Conservation (phyloP, 2,113 vertebrate genomes). For the Mobula birostris region DNA sequence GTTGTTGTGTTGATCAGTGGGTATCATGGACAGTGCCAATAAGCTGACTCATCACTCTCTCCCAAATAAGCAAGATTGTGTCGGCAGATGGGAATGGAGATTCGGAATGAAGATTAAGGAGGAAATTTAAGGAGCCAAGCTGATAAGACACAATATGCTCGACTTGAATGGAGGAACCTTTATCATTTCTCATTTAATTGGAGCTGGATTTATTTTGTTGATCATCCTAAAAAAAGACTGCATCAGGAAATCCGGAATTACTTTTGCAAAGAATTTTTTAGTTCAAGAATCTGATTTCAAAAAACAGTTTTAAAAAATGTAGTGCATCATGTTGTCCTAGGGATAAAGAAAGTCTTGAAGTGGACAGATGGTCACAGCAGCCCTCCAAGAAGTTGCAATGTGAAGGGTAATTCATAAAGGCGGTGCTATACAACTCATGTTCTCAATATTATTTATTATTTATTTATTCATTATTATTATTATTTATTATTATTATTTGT, state of each 20-base stretch:
- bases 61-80: not conserved
- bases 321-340: too few relatives aligned
- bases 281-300: conserved; percentile 1
- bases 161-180: not conserved
- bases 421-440: too few relatives aligned
- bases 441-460: too few relatives aligned
- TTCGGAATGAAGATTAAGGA: not conserved
- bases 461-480: too few relatives aligned
- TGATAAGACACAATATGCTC: conserved; percentile 2
- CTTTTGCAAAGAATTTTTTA: not conserved
- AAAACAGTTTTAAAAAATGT: not conserved
- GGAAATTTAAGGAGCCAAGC: not conserved
- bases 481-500: too few relatives aligned
- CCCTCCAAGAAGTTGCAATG: not conserved
- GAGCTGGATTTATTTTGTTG: not conserved
- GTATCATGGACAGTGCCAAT: not conserved
- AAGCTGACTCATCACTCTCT: not conserved
- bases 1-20: too few relatives aligned
- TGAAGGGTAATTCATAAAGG: not conserved
- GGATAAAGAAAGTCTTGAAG: not conserved
- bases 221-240: not conserved
- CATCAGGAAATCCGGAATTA: not conserved
- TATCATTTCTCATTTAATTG: not conserved
- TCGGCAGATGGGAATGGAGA: not conserved
- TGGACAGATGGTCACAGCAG: not conserved